phyloP scores from a whole-genome alignment of 2,888 invertebrate species.

The Drosophila cognata region DNA sequence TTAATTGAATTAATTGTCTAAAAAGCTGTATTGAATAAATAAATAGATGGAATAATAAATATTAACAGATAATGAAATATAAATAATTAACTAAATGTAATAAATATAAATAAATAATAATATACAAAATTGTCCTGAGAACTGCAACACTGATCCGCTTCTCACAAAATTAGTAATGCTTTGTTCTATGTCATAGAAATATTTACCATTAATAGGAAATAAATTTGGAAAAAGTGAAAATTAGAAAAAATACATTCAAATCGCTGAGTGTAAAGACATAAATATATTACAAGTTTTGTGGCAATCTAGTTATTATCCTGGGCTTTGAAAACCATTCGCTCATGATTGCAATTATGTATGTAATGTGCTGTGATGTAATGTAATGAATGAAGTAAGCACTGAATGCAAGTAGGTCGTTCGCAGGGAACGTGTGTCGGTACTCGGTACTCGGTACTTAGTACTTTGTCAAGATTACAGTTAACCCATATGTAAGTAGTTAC shows the following conservation, averaged over 20 bases:
- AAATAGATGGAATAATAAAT: not conserved
- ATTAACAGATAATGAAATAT: too few species aligned
- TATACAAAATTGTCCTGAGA: not conserved
- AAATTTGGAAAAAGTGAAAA: not conserved
- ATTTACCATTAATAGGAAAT: not conserved
- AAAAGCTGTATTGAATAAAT: not conserved
- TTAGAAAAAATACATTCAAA: not conserved
- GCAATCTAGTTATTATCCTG: slow-evolving; percentile 41
- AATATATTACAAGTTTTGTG: slow-evolving; percentile 5
- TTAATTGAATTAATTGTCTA: too few species aligned
- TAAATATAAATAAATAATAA: not conserved
- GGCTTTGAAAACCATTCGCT: slow-evolving; percentile 53
- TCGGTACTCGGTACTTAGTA: not conserved
- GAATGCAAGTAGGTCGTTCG: not conserved
- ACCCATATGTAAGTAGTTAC: not conserved
- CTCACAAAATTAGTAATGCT: not conserved
- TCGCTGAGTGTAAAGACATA: not conserved
- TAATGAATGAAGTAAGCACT: not conserved
- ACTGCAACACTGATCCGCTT: not conserved
- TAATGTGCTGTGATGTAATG: slow-evolving; percentile 25
- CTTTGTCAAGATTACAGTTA: not conserved
- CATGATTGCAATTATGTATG: slow-evolving; percentile 51
- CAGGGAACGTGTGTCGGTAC: not conserved
- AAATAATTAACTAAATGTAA: not conserved
- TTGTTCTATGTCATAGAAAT: too few species aligned